Base-by-base conservation (phyloP, 2,797 vertebrate species). In the Sardinella longiceps region DNA sequence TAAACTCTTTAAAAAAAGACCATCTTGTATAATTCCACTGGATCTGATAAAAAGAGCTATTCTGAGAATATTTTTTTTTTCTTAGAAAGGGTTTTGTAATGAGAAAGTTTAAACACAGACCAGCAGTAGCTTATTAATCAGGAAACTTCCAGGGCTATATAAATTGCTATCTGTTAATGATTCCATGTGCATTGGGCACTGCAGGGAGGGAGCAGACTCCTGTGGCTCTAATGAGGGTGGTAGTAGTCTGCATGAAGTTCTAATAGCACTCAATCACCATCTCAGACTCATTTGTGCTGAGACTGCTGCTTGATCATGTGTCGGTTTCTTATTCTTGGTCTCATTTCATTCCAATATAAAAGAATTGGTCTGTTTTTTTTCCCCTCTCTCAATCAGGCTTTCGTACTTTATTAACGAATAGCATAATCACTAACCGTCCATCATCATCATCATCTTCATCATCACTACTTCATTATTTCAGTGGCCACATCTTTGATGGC, bases 381-480 rank as follows among this genome's bases (percentile, higher is more conserved):
- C n/a, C n/a, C n/a, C n/a, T n/a, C n/a, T n/a, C 14, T 20, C 15
- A 37, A 37, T n/a, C 58, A 37, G 33, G 33, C 33, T 20, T 39
- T 77, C 70, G 39, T 77, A 37, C 18, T 43, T 18, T 37, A 23
- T 77, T 77, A 77, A 77, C 43, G 30, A 70, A 15, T 20, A 15
- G 66, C 37, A 30, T 33, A 70, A 33, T 30, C 66, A 70, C 30
- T 33, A 33, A 4, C 66, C 37, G 30, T 70, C 30, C 14, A 51
- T 12, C 48, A 50, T 15, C 14, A 51, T 51, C 30, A 70, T 70
- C 30, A 70, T 3, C 20, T 20, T 51, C 50, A 51, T 53, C 20
- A 53, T 53, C 30, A 70, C 37, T 3, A 70, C 60, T 66, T 66
- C 60, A 66, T 66, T 66, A 66, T 28, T 66, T 66, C 60, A 66